Evolutionary conservation across 2,113 vertebrate species (phyloP).

Genomic region (Colius striatus): DNA sequence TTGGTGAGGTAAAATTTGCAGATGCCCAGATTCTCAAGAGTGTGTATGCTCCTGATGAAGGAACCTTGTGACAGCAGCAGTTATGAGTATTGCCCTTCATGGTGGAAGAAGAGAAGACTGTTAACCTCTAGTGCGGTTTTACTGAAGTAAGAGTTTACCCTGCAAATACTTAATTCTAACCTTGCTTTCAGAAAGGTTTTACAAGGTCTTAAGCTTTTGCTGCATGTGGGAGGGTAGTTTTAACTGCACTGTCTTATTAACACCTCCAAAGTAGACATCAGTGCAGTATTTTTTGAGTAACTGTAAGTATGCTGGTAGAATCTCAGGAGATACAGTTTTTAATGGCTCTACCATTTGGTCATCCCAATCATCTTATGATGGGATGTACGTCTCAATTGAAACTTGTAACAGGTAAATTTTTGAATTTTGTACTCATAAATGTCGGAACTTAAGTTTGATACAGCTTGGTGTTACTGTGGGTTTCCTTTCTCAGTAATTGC

Average conservation of each 20-base stretch:
- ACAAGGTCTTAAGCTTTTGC: not conserved
- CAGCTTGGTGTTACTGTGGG: not conserved
- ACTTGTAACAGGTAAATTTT: not conserved
- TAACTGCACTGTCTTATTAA: not conserved
- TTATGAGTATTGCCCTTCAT: not conserved
- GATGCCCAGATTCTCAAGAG: not conserved
- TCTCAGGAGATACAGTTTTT: not conserved
- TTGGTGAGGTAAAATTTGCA: not conserved
- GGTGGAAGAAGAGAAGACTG: not conserved
- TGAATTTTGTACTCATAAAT: not conserved
- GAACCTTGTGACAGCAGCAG: not conserved
- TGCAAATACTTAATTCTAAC: not conserved
- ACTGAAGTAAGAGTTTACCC: not conserved
- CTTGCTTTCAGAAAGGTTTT: not conserved
- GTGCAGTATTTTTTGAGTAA: rapidly evolving
- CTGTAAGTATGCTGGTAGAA: not conserved
- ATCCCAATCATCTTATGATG: not conserved
- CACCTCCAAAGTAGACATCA: not conserved
- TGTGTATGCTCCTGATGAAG: not conserved
- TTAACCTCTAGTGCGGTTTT: not conserved
- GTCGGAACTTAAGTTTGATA: not conserved
- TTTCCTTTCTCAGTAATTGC: not conserved
- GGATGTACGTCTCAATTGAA: not conserved
- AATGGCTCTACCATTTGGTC: not conserved
- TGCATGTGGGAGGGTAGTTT: not conserved